These are phyloP conservation scores for Megaceryle alcyon DNA, from an alignment of 2,797 vertebrate genomes.

Conservation along the genomic window DNA sequence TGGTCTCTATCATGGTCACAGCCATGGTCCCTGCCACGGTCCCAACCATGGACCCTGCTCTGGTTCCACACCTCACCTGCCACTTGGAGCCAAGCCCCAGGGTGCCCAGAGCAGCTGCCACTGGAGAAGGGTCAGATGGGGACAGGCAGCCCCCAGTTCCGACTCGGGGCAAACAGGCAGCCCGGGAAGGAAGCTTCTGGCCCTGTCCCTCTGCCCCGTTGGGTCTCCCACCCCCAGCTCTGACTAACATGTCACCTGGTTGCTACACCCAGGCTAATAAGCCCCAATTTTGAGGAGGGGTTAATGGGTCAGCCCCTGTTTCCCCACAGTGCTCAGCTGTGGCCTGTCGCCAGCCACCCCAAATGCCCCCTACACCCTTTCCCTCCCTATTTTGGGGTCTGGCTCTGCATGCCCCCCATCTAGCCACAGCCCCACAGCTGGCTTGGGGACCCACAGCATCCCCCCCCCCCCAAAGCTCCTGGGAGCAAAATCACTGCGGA, in stretches of 20 bases:
- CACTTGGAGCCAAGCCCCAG: neutral
- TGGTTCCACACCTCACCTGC: neutral
- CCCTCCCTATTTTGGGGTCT: neutral
- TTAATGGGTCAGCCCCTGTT: neutral
- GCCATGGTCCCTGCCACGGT: too few relatives aligned
- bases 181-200: neutral
- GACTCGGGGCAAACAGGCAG: neutral
- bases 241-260: neutral
- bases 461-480: neutral
- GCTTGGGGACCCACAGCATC: neutral
- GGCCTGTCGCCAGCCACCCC: rapidly evolving
- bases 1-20: too few relatives aligned
- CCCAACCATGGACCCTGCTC: neutral
- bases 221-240: neutral
- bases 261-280: constrained; percentile 14
- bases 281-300: neutral
- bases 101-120: neutral
- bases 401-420: neutral
- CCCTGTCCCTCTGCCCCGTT: rapidly evolving
- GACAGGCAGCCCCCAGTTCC: neutral
- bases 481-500: neutral
- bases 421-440: neutral
- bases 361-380: rapidly evolving
- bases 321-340: neutral
- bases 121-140: rapidly evolving